Base-by-base conservation (phyloP, 2,888 invertebrate species). In the Cheilosia scutellata region DNA sequence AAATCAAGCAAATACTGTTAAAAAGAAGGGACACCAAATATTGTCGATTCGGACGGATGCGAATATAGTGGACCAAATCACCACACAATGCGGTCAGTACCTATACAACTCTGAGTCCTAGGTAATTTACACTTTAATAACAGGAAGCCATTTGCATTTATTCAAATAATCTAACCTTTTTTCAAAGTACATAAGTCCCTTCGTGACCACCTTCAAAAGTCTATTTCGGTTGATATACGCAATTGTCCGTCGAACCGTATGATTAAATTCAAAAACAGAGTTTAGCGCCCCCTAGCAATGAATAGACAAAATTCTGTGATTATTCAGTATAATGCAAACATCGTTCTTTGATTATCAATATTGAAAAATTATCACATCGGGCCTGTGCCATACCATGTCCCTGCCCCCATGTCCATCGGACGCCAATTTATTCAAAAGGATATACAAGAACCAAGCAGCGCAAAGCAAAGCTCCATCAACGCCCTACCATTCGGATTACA, bases 211-310 rank as follows among this genome's bases (percentile, higher is more conserved):
- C 63, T 70, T 57, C 49, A 70, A 75, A 70, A 58, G 31, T 80
- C 84, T 80, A 75, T 80, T 84, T 84, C 60, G 49, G 58, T 60
- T 33, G 71, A 27, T 74, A 80, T 62, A 7, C 16, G 70, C 75
- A 33, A 80, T 70, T 75, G 75, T 68, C 77, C 86, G 72, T 11
- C 86, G 76, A 77, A 72, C 66, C 86, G 82, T 76, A 65, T 86
- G 82, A 86, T 82, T 86, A 82, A 86, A 86, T 82, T 76, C 82
- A 82, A 86, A 82, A 86, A 86, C 82, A 82, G 76, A 82, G 66
- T 63, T 82, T 55, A 40, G 66, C 44, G 49, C 71, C 65, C 9
- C 16, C 13, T 42, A 51, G 68, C 62, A 57, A 62, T 83, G 51
- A 68, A 74, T 74, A 53, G 68, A 29, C 70, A 68, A 70, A 53